phyloP scores from a whole-genome alignment of 2,888 invertebrate species.

The Flabesymbios commensalis region DNA sequence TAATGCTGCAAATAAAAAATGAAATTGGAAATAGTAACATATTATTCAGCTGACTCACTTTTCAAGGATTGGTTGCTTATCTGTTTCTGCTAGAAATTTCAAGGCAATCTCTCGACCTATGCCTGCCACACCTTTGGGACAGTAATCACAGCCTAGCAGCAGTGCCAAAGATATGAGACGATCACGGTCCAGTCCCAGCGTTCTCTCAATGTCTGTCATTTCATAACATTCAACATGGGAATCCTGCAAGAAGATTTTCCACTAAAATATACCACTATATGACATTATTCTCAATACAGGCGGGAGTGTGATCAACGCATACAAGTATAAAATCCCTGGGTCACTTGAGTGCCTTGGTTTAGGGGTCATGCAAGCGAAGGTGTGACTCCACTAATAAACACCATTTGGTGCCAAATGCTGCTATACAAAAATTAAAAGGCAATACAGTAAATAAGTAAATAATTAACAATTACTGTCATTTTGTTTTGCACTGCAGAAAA shows the following conservation, averaged over 20 bases:
- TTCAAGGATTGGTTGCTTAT: slow-evolving; percentile 37
- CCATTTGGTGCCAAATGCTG: too few species aligned
- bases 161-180: slow-evolving; percentile 84
- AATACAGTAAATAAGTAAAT: too few species aligned
- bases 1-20: too few species aligned
- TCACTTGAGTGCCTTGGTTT: too few species aligned
- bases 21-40: too few species aligned
- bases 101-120: slow-evolving; percentile 78
- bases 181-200: slow-evolving; percentile 76
- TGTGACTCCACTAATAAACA: too few species aligned
- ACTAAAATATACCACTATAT: neutral
- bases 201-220: slow-evolving; percentile 69
- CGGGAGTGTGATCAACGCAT: neutral
- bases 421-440: too few species aligned
- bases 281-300: neutral
- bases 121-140: slow-evolving; percentile 72
- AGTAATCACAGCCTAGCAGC: slow-evolving; percentile 86
- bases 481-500: too few species aligned
- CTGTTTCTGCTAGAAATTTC: slow-evolving; percentile 64
- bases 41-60: too few species aligned
- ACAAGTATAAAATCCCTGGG: too few species aligned
- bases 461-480: too few species aligned
- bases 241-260: slow-evolving; percentile 66
- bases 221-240: slow-evolving; percentile 67
- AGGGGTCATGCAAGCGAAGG: too few species aligned